Evolutionary conservation across 1,140 invertebrate species (phyloP), one percentile per base, ranked within the genome.

Genomic region (Wiebesia pumilae): DNA sequence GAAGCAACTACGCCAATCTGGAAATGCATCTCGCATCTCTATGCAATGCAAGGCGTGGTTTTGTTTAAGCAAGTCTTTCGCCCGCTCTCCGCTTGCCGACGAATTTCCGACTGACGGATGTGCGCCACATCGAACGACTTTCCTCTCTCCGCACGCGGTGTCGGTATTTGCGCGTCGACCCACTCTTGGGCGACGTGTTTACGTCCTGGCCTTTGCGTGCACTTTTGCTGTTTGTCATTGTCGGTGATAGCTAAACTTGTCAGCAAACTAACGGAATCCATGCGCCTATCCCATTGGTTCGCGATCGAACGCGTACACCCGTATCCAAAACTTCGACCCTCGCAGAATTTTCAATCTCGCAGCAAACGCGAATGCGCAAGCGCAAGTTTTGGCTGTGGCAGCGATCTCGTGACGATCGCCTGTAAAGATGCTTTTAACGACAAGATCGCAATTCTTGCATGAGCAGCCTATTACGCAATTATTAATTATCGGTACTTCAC

Each of bases 111-210:
- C 47, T 58, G 27, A 62, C 58, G 3, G 10, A 62, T 62, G 21
- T 35, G 12, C 40, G 24, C 54, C 33, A 81, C 19, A 65, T 35
- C 54, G 54, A 65, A 38, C 35, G 51, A 65, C 79, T 65, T 81
- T 58, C 14, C 58, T 27, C 19, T 6, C 10, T 62, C 58, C 6
- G 24, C 27, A 38, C 16, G 14, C n/a, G 16, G 16, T 7, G 35
- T 4, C 38, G 19, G 43, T 82, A 65, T 82, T 71, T 82, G 81
- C 14, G 16, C 65, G 38, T 27, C 81, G 43, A 82, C 47, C 30
- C n/a, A 35, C n/a, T n/a, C n/a, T 10, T 6, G 6, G 2, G n/a
- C 12, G 7, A 30, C 27, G 58, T 65, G 27, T 65, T 65, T 65
- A 27, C 12, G 58, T 12, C 27, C n/a, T 3, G 58, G 6, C 24